Percentiles rank a stretch among this genome's conserved stretches.
Evolutionary conservation across 2,113 vertebrate genomes (phyloP).

Genomic region (Stegostoma tigrinum): DNA sequence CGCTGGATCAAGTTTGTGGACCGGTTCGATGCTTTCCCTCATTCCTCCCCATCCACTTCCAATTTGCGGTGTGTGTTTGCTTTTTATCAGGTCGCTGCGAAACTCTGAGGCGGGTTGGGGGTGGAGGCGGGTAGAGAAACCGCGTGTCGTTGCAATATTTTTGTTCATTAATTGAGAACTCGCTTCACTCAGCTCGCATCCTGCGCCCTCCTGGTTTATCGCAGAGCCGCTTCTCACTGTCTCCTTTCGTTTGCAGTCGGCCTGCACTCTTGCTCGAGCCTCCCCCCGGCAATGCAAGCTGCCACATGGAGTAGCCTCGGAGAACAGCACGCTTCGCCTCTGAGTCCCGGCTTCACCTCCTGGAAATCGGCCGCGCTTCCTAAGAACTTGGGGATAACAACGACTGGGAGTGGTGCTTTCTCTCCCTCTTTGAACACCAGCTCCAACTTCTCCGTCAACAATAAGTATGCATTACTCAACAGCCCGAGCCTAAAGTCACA

Average conservation of each 20-base stretch:
- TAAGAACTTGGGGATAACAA: not conserved
- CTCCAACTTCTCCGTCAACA: not conserved
- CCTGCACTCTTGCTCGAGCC: not conserved
- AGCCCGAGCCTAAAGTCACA: not conserved
- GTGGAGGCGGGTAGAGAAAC: too few relatives aligned
- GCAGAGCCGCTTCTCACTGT: too few relatives aligned
- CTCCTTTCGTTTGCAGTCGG: not conserved
- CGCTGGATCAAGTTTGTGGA: too few relatives aligned
- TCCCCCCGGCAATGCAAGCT: constrained; percentile 25
- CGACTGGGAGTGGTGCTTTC: not conserved
- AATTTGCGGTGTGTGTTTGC: too few relatives aligned
- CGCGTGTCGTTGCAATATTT: too few relatives aligned
- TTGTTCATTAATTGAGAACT: too few relatives aligned
- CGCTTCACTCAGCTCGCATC: too few relatives aligned
- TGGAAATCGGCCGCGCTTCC: constrained; percentile 17
- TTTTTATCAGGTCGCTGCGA: too few relatives aligned
- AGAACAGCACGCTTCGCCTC: not conserved
- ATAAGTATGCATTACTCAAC: constrained; percentile 30
- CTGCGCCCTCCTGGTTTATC: too few relatives aligned
- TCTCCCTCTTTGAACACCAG: not conserved
- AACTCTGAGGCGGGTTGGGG: too few relatives aligned
- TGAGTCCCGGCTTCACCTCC: not conserved
- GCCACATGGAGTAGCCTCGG: constrained; percentile 33
- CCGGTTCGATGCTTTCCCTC: too few relatives aligned
- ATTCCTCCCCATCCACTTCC: too few relatives aligned